A percentile compares a stretch with the other conserved stretches of the same genome.
phyloP scores from a whole-genome alignment of 2,888 invertebrate genomes.

The Drosophila incognita region DNA sequence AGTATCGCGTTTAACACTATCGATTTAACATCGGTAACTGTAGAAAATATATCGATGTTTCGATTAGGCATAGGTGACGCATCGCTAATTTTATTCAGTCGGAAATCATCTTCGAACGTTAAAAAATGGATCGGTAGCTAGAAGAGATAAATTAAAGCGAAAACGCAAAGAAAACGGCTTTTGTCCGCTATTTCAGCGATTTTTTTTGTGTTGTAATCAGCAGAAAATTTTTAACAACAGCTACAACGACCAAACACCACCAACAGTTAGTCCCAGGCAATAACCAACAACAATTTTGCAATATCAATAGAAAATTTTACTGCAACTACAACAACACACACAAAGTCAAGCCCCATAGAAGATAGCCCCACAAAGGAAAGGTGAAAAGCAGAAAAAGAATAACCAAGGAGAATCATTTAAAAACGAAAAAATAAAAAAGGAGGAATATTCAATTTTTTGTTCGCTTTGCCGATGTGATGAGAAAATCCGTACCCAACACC shows the following conservation, averaged over 20 bases:
- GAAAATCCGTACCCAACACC: constrained; percentile 53
- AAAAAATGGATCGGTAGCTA: constrained; percentile 85
- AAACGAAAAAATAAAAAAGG: constrained; percentile 22
- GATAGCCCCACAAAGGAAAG: constrained; percentile 54
- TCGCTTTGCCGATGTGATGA: constrained; percentile 69
- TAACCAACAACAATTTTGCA: constrained; percentile 58
- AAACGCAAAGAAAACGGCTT: constrained; percentile 85
- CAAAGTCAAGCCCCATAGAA: constrained; percentile 42
- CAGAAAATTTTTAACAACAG: constrained; percentile 73
- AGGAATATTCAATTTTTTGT: constrained; percentile 47
- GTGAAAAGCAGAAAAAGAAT: constrained; percentile 51
- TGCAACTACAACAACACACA: constrained; percentile 42
- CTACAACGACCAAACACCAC: constrained; percentile 68
- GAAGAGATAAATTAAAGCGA: constrained; percentile 81
- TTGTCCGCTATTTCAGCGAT: constrained; percentile 87
- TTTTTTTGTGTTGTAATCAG: constrained; percentile 86
- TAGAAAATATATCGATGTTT: constrained; percentile 19
- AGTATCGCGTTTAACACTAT: background rate
- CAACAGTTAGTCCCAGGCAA: constrained; percentile 67
- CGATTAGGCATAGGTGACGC: constrained; percentile 2
- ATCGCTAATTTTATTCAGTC: constrained; percentile 72
- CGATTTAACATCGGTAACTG: background rate
- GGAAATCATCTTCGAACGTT: constrained; percentile 84
- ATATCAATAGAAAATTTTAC: constrained; percentile 57
- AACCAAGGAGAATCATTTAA: constrained; percentile 25